Percentiles rank a stretch among this genome's conserved stretches.
These are phyloP conservation scores for Mythimna albipuncta DNA, from an alignment of 2,888 invertebrate genomes.

Conservation along the genomic window DNA sequence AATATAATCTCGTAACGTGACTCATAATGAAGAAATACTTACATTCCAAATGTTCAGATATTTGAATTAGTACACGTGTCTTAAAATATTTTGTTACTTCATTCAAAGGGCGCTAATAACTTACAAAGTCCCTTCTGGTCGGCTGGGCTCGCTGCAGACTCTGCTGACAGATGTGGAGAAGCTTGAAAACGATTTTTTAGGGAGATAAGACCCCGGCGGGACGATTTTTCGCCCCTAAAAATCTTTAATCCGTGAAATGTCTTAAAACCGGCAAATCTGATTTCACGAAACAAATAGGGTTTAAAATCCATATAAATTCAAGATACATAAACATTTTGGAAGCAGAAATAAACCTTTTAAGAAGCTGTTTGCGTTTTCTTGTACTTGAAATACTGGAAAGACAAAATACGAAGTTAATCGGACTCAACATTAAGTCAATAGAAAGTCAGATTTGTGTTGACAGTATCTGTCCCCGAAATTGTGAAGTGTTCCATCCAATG, in stretches of 20 bases:
- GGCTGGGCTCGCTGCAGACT: conserved; percentile 5
- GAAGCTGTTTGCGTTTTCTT: conserved; percentile 24
- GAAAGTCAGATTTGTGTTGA: conserved; percentile 38
- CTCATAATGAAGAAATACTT: conserved; percentile 15
- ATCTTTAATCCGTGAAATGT: conserved; percentile 34
- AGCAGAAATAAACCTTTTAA: conserved; percentile 4
- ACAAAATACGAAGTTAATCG: conserved; percentile 28
- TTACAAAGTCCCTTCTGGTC: conserved; percentile 34
- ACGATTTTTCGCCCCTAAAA: conserved; percentile 26
- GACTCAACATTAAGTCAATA: conserved; percentile 36
- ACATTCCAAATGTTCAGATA: neutral
- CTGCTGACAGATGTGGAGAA: conserved; percentile 41
- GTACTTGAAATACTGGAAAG: conserved; percentile 39
- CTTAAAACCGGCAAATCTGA: conserved; percentile 12
- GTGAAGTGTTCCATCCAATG: conserved; percentile 25
- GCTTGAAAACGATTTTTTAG: conserved; percentile 37
- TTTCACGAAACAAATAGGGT: conserved; percentile 14
- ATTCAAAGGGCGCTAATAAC: conserved; percentile 29
- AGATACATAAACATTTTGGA: conserved; percentile 1
- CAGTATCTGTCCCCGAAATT: conserved; percentile 19
- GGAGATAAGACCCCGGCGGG: conserved; percentile 36
- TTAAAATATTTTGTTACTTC: conserved; percentile 31
- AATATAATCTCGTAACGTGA: conserved; percentile 21
- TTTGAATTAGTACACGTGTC: neutral
- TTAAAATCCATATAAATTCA: conserved; percentile 13